Percentiles rank a stretch among this genome's conserved stretches.
Evolutionary conservation across 2,888 invertebrate genomes (phyloP).

Genomic region (Trissonchulus latispiculum): DNA sequence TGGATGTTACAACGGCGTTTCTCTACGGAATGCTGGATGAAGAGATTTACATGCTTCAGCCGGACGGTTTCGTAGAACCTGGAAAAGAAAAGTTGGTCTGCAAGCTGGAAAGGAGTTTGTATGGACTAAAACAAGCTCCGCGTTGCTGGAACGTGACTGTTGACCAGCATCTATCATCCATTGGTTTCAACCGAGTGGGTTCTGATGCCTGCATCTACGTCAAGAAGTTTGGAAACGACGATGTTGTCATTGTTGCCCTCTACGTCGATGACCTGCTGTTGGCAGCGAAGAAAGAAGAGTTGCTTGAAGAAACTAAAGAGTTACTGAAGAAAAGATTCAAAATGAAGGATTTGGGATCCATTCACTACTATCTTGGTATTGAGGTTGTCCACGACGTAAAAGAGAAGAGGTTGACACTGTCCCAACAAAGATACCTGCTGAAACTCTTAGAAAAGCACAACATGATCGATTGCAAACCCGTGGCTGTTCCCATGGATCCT

Average conservation of each 20-base stretch:
- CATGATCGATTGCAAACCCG: too few species aligned
- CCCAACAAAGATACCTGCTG: slow-evolving; percentile 17
- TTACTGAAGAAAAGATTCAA: background rate
- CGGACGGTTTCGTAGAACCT: slow-evolving; percentile 27
- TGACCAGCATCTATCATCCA: slow-evolving; percentile 18
- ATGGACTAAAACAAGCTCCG: slow-evolving; percentile 28
- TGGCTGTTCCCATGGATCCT: too few species aligned
- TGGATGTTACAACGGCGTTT: background rate
- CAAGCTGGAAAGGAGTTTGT: slow-evolving; percentile 28
- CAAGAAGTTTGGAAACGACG: background rate
- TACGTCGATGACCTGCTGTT: background rate
- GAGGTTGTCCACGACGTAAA: background rate
- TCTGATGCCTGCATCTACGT: background rate
- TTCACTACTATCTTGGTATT: background rate
- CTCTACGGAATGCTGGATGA: slow-evolving; percentile 28
- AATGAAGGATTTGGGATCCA: background rate
- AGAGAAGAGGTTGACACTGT: background rate
- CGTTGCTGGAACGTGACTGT: slow-evolving; percentile 30
- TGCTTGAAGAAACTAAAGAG: background rate
- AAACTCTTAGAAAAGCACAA: too few species aligned
- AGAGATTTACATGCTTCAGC: slow-evolving; percentile 31
- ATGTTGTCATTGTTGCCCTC: background rate
- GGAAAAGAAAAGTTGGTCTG: slow-evolving; percentile 28
- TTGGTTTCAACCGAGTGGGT: slow-evolving; percentile 17
- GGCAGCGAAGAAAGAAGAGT: background rate